Percentiles rank a stretch among this genome's conserved stretches.
These are phyloP conservation scores for Hormiphora californensis DNA, from an alignment of 37 sponge, comb jelly and placozoan genomes.

Conservation along the genomic window DNA sequence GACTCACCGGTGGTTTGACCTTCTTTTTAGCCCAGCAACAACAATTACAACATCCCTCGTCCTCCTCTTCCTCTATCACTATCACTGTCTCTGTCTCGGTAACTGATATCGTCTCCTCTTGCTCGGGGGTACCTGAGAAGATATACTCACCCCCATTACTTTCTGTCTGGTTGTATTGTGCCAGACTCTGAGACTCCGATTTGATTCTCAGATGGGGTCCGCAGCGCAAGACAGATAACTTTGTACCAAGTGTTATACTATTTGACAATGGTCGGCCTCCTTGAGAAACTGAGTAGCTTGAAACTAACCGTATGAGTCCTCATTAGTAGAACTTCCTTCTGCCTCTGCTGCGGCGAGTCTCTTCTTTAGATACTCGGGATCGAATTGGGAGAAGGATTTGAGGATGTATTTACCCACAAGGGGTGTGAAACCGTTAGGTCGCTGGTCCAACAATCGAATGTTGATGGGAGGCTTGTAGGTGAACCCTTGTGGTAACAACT, in stretches of 20 bases:
- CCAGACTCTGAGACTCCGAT: too few relatives aligned
- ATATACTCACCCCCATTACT: too few relatives aligned
- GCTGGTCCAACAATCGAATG: conserved; percentile 17
- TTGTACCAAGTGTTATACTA: too few relatives aligned
- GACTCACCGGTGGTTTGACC: neutral
- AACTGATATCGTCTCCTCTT: neutral
- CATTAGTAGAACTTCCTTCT: conserved; percentile 3
- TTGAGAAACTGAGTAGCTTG: neutral
- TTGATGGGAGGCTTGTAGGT: conserved; percentile 26
- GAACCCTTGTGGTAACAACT: conserved; percentile 2
- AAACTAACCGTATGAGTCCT: neutral
- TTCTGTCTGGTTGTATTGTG: too few relatives aligned
- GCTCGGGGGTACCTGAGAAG: conserved; percentile 1
- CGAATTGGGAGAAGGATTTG: neutral
- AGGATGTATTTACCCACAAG: conserved; percentile 9
- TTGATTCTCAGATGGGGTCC: too few relatives aligned
- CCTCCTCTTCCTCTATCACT: conserved; percentile 35
- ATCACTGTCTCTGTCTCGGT: conserved; percentile 27
- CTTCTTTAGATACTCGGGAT: conserved; percentile 18
- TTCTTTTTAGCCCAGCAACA: neutral
- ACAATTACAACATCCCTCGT: neutral
- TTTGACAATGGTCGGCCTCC: too few relatives aligned
- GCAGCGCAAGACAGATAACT: too few relatives aligned
- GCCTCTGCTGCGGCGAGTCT: neutral
- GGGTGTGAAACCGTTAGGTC: neutral